Evolutionary conservation across 2,113 vertebrate genomes (phyloP).

Genomic region (Epinephelus lanceolatus): DNA sequence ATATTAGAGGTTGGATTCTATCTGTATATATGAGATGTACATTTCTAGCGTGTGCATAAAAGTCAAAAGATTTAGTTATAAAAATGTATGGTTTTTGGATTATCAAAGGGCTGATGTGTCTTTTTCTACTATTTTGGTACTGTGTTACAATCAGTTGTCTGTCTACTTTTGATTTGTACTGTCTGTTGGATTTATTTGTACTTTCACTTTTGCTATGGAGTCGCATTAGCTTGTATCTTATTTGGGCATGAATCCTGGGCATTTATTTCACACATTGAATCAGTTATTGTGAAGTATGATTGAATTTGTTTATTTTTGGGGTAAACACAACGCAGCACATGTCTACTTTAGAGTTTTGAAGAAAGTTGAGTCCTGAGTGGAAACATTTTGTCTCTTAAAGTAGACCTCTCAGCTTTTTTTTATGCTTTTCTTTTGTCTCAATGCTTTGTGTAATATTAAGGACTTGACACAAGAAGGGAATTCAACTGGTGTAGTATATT

Average conservation of each 20-base stretch:
- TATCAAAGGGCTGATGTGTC: conserved; percentile 80
- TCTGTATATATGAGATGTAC: conserved; percentile 68
- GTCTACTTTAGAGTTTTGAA: conserved; percentile 16
- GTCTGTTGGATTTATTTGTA: conserved; percentile 58
- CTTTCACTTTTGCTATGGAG: conserved; percentile 50
- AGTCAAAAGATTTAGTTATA: conserved; percentile 50
- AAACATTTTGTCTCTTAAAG: conserved; percentile 2
- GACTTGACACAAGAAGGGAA: conserved; percentile 68
- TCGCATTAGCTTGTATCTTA: conserved; percentile 46
- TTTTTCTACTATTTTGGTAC: conserved; percentile 82
- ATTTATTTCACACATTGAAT: conserved; percentile 64
- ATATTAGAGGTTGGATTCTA: conserved; percentile 53
- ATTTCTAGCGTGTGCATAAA: conserved; percentile 65
- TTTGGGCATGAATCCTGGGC: conserved; percentile 64
- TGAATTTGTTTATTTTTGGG: conserved; percentile 5
- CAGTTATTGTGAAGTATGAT: conserved; percentile 39
- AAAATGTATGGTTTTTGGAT: conserved; percentile 47
- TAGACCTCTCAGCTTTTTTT: conserved; percentile 2
- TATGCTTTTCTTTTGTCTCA: conserved; percentile 1
- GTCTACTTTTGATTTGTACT: conserved; percentile 66
- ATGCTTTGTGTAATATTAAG: conserved; percentile 31
- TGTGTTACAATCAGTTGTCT: conserved; percentile 72
- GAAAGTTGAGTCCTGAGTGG: not conserved
- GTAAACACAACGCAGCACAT: conserved; percentile 31
- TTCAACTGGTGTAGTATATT: conserved; percentile 13